Percentiles rank a stretch among this genome's conserved stretches.
These are phyloP conservation scores for Tenthredo livida DNA, from an alignment of 2,888 invertebrate genomes.

Conservation along the genomic window DNA sequence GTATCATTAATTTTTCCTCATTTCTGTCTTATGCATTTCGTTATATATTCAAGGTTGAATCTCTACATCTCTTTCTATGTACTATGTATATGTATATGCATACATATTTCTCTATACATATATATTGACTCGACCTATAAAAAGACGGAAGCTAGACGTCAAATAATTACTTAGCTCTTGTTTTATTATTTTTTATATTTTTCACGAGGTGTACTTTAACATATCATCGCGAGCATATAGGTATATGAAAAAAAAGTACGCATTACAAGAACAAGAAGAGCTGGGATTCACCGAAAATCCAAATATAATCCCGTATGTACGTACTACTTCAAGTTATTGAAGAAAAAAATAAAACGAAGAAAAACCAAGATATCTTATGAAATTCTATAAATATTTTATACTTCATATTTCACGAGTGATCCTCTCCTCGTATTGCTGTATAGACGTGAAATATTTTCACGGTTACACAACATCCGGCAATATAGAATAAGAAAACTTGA, in stretches of 20 bases:
- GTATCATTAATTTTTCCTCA: background rate
- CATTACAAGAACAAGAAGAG: background rate
- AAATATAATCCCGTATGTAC: background rate
- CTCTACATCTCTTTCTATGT: background rate
- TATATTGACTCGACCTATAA: background rate
- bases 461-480: background rate
- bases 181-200: background rate
- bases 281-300: background rate
- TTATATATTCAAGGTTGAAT: background rate
- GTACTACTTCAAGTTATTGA: too few relatives aligned
- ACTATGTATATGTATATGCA: background rate
- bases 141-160: background rate
- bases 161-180: slow-evolving; percentile 3
- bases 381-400: too few relatives aligned
- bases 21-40: too few relatives aligned
- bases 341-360: too few relatives aligned
- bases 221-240: background rate
- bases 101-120: background rate
- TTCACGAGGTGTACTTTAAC: background rate
- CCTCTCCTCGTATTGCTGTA: background rate
- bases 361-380: too few relatives aligned
- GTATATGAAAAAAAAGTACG: background rate
- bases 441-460: background rate
- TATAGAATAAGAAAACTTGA: background rate
- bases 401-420: background rate